Base-by-base conservation (phyloP, 2,888 invertebrate species). In the Corythucha ciliata region DNA sequence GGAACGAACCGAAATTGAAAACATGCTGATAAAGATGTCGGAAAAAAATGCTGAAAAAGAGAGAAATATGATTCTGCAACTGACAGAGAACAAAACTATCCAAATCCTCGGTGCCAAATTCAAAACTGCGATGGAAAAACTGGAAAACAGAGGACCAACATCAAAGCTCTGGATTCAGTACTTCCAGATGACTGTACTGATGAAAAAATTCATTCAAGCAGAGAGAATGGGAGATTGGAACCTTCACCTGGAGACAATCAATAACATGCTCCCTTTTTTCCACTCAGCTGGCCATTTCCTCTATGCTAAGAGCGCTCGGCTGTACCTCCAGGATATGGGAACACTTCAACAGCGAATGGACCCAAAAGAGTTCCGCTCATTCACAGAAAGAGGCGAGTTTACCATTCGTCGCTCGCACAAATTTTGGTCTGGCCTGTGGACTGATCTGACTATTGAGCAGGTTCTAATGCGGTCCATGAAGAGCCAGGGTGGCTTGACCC, bases 381-480 rank as follows among this genome's bases (percentile, higher is more conserved):
- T 40, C n/a, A 33, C 34, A 20, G 24, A 14, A 24, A 27, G 52
- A 50, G 40, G 50, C n/a, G 29, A 33, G 14, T 58, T 55, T 33
- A 49, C 49, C 2, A 32, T 57, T 22, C 20, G 56, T 14, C 14
- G 56, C 4, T 36, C 48, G 8, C 33, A 55, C n/a, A 44, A 56
- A 34, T 48, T 39, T 24, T 56, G 48, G 48, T 44, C 39, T 26
- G 54, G 56, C 14, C 32, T 49, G 10, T 57, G 47, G 48, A 32
- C 53, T 10, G 53, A 59, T 33, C 44, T 53, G 53, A 63, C 58
- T 8, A 66, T 65, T 40, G 66, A 68, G 48, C 64, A 66, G 52
- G 51, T 49, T 1, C 40, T 66, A 3, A 66, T 65, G 62, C 42
- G 59, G 39, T 44, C 51, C n/a, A 62, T 64, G 57, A 62, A 66